A percentile compares a stretch with the other conserved stretches of the same genome.
Conservation (phyloP, 92 coral and sea anemone species). For the Parazoanthus darwini region DNA sequence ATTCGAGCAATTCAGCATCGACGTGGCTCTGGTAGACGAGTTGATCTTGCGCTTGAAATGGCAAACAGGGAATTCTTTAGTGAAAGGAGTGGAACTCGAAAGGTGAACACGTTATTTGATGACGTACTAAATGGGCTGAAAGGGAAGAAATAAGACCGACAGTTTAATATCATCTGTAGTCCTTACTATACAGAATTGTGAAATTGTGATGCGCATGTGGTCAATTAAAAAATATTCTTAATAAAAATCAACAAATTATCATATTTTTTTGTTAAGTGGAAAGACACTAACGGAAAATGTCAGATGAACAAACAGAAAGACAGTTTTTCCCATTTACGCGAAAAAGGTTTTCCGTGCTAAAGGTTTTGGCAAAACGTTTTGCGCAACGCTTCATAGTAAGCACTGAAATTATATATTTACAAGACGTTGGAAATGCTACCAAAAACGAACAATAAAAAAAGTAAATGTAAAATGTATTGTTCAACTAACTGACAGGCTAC, state of each 20-base stretch:
- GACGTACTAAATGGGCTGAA: neutral
- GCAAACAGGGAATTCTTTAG: slow-evolving; percentile 63
- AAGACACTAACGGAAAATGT: neutral
- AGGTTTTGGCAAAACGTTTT: too few species aligned
- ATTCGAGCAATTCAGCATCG: slow-evolving; percentile 52
- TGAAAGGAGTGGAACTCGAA: slow-evolving; percentile 52
- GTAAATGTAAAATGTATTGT: too few species aligned
- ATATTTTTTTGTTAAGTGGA: neutral
- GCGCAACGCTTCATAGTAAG: neutral
- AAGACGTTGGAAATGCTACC: neutral
- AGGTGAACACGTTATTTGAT: slow-evolving; percentile 41
- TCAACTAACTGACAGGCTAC: too few species aligned
- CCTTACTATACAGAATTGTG: too few species aligned
- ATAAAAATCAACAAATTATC: too few species aligned
- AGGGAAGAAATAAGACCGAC: neutral
- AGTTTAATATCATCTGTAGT: neutral
- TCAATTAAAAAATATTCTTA: too few species aligned
- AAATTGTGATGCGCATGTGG: too few species aligned
- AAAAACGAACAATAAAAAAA: too few species aligned
- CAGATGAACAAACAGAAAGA: neutral
- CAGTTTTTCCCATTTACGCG: neutral
- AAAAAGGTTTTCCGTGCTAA: neutral
- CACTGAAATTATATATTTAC: neutral
- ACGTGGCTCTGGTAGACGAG: slow-evolving; percentile 60
- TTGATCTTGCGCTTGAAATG: slow-evolving; percentile 65